A percentile compares a stretch with the other conserved stretches of the same genome.
These are phyloP conservation scores for Cirrhinus mrigala DNA, from an alignment of 2,797 vertebrate genomes.

Conservation along the genomic window DNA sequence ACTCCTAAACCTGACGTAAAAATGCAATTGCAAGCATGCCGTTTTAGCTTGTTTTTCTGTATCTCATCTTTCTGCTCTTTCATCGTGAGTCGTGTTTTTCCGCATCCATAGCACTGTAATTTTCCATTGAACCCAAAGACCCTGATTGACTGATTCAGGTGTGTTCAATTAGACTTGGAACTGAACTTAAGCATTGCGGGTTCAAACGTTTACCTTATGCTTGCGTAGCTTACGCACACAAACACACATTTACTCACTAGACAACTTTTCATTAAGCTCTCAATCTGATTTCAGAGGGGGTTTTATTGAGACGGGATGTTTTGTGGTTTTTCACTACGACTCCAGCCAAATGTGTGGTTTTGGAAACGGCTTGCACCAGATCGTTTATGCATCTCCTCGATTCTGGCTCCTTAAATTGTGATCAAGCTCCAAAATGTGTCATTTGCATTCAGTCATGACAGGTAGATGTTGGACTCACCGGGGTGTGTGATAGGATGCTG, in stretches of 20 bases:
- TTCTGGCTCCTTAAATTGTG: background rate
- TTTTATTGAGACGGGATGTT: constrained; percentile 68
- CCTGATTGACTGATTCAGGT: background rate
- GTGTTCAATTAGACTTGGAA: background rate
- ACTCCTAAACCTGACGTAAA: no score
- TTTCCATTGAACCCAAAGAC: constrained; percentile 26
- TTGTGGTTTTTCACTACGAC: constrained; percentile 65
- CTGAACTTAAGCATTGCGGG: background rate
- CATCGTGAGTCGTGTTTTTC: no score
- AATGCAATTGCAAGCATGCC: no score
- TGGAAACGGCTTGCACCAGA: background rate
- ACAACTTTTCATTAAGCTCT: constrained; percentile 64
- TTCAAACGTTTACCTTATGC: background rate
- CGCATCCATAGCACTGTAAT: no score
- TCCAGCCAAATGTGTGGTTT: constrained; percentile 63
- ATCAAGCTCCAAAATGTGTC: background rate
- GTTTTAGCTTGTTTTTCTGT: no score
- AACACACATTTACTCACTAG: constrained; percentile 59
- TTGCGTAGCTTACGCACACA: background rate
- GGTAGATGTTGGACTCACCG: constrained; percentile 70
- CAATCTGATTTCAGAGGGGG: constrained; percentile 66
- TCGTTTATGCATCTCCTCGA: background rate
- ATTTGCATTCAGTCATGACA: constrained; percentile 6
- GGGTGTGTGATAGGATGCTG: constrained; percentile 49
- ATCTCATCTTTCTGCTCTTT: no score